Conservation (phyloP, 1,140 invertebrate genomes). For the Zaprionus davidi region DNA sequence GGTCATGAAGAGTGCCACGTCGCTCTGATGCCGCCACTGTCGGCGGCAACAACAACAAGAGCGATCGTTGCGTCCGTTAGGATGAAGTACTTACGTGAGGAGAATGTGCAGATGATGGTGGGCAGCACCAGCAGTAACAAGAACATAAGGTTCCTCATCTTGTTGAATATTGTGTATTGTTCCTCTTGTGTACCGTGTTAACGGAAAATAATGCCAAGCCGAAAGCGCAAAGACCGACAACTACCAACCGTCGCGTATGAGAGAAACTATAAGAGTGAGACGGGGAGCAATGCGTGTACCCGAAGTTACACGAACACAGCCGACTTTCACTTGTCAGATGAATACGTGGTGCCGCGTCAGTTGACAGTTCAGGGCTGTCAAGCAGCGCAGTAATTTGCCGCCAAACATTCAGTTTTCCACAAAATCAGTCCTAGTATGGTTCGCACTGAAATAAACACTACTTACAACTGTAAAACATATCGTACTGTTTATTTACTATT, state of each 20-base stretch:
- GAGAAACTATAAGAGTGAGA: conserved; percentile 58
- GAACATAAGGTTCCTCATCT: conserved; percentile 86
- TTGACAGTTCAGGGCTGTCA: conserved; percentile 57
- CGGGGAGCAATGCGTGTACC: conserved; percentile 51
- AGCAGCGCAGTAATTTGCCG: neutral
- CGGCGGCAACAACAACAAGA: conserved; percentile 21
- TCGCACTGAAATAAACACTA: neutral
- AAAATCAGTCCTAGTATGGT: neutral
- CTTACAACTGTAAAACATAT: neutral
- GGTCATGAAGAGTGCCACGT: conserved; percentile 45
- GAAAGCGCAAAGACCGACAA: conserved; percentile 27
- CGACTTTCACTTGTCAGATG: conserved; percentile 77
- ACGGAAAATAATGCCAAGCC: conserved; percentile 40
- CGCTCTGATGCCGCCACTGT: conserved; percentile 7
- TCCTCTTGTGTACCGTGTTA: conserved; percentile 15
- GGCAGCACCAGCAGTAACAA: conserved; percentile 86
- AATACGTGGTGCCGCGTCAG: conserved; percentile 79
- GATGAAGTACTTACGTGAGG: conserved; percentile 85
- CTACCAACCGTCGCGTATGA: conserved; percentile 50
- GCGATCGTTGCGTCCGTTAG: neutral
- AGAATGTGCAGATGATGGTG: conserved; percentile 86
- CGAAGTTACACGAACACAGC: conserved; percentile 59
- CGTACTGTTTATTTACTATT: neutral
- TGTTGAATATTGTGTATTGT: conserved; percentile 43
- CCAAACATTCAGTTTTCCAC: neutral